These are phyloP conservation scores for Lochmaea crataegi DNA, from an alignment of 2,888 invertebrate species.

Conservation along the genomic window DNA sequence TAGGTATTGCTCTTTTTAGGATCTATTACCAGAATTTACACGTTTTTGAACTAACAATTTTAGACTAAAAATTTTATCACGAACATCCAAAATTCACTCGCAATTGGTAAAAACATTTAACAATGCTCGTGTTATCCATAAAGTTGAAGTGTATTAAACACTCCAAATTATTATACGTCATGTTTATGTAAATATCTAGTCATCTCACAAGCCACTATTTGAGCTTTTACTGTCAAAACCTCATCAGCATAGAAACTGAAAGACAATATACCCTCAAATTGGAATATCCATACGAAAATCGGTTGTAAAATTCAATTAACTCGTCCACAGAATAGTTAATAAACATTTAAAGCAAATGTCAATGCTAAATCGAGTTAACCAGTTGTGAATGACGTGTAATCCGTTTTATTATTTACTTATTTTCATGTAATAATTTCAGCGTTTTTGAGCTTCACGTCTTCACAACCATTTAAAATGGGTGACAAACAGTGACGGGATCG, in stretches of 20 bases:
- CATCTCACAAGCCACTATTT: background rate
- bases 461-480: too few relatives aligned
- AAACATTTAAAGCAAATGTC: background rate
- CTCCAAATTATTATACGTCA: too few relatives aligned
- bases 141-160: too few relatives aligned
- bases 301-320: background rate
- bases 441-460: too few relatives aligned
- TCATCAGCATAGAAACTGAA: slow-evolving; percentile 2
- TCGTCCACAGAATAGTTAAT: background rate
- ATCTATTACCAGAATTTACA: too few relatives aligned
- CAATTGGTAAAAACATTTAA: too few relatives aligned
- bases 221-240: background rate
- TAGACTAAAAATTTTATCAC: too few relatives aligned
- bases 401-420: background rate
- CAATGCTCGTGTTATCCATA: too few relatives aligned
- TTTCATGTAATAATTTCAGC: background rate
- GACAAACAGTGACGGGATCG: too few relatives aligned
- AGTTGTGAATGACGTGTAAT: background rate
- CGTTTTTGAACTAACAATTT: too few relatives aligned
- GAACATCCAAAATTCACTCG: too few relatives aligned
- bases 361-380: background rate
- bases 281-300: background rate
- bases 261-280: background rate
- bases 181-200: background rate
- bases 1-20: too few relatives aligned